phyloP scores from a whole-genome alignment of 2,888 invertebrate genomes.

The Dynastes grantii region DNA sequence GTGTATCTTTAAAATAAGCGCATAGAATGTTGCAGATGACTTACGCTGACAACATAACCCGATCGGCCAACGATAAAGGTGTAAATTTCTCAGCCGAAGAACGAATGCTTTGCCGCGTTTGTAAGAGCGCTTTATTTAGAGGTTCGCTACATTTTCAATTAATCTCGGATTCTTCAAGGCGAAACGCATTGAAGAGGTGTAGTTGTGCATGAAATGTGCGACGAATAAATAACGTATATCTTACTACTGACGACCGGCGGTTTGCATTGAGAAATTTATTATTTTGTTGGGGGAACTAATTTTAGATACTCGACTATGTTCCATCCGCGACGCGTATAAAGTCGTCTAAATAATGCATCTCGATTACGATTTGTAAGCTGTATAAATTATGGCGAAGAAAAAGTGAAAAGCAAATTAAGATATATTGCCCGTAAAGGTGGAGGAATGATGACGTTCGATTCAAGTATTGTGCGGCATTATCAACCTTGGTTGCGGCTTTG shows the following conservation, averaged over 20 bases:
- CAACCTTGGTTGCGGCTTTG: too few relatives aligned
- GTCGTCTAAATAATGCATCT: conserved; percentile 20
- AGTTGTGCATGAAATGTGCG: conserved; percentile 41
- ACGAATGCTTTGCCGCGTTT: conserved; percentile 14
- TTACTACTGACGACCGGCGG: conserved; percentile 17
- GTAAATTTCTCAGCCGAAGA: conserved; percentile 11
- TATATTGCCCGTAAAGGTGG: neutral
- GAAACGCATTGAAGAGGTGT: conserved; percentile 39
- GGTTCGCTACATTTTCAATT: conserved; percentile 35
- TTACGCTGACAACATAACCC: neutral
- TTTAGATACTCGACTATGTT: conserved; percentile 13
- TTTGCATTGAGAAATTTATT: conserved; percentile 32
- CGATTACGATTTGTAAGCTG: conserved; percentile 14
- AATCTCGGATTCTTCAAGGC: conserved; percentile 39
- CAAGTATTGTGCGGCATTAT: too few relatives aligned
- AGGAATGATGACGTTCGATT: neutral
- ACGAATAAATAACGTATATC: conserved; percentile 34
- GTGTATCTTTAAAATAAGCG: neutral
- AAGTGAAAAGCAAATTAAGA: neutral
- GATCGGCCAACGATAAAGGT: neutral
- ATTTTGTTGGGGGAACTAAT: conserved; percentile 33
- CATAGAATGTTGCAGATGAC: neutral
- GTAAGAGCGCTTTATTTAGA: conserved; percentile 26
- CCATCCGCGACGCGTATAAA: conserved; percentile 5
- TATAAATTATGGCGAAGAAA: conserved; percentile 9